phyloP scores from a whole-genome alignment of 2,113 vertebrate species.

The Patagioenas fasciata region DNA sequence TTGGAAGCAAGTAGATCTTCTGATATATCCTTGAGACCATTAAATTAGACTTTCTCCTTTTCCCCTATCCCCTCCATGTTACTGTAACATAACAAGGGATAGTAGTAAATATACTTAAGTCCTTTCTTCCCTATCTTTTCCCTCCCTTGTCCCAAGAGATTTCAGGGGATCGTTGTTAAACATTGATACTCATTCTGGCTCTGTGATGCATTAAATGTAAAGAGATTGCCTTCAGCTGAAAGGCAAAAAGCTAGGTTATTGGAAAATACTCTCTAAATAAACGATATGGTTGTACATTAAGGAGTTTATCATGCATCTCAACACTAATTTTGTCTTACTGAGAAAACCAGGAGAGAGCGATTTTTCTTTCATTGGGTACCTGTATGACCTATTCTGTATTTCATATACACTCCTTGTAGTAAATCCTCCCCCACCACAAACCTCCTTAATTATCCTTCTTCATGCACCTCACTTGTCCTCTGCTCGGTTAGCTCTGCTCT shows the following conservation, averaged over 20 bases:
- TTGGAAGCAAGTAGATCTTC: not conserved
- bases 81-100: not conserved
- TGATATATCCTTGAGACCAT: not conserved
- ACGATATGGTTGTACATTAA: fast-evolving
- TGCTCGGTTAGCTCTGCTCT: not conserved
- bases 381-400: not conserved
- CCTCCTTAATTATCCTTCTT: not conserved
- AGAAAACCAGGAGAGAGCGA: fast-evolving
- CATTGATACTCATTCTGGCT: not conserved
- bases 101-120: not conserved
- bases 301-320: not conserved
- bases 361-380: not conserved
- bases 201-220: not conserved
- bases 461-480: fast-evolving
- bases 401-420: not conserved
- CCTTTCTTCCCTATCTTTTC: not conserved
- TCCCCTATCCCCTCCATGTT: not conserved
- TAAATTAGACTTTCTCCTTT: conserved; percentile 1
- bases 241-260: not conserved
- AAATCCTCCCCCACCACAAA: no score
- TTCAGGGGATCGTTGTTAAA: not conserved
- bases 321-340: not conserved
- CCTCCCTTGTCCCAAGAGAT: not conserved
- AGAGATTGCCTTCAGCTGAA: not conserved
- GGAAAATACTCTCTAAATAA: not conserved